Percentiles rank a stretch among this genome's conserved stretches.
Evolutionary conservation across 2,113 vertebrate species (phyloP).

Genomic region (Sclerurus mexicanus): DNA sequence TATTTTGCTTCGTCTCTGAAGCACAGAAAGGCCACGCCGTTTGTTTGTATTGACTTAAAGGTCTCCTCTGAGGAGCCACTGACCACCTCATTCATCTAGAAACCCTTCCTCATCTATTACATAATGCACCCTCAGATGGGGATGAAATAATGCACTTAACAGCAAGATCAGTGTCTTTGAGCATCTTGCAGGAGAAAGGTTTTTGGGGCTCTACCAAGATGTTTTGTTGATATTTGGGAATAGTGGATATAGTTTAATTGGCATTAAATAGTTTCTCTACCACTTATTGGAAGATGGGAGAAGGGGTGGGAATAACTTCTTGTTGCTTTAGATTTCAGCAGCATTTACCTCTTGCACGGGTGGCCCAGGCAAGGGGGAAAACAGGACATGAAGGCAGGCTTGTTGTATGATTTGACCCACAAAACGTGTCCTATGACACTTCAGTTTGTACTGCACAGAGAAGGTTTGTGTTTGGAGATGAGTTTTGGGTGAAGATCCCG

Average conservation of each 20-base stretch:
- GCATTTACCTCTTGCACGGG: not conserved
- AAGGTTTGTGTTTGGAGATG: not conserved
- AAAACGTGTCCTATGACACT: not conserved
- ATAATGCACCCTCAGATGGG: fast-evolving
- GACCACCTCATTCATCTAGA: not conserved
- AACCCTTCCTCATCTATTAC: not conserved
- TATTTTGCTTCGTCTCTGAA: not conserved
- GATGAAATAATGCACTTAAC: not conserved
- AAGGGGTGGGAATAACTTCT: not conserved
- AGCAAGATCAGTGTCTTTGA: too few species aligned
- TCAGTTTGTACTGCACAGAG: not conserved
- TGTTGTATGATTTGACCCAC: not conserved
- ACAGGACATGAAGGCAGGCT: not conserved
- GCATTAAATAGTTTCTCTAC: not conserved
- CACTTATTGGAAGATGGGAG: not conserved
- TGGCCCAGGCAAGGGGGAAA: not conserved
- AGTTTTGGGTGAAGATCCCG: not conserved
- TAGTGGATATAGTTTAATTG: not conserved
- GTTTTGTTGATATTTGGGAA: not conserved
- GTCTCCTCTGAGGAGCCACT: not conserved
- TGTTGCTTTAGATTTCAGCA: not conserved
- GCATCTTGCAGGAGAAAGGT: not conserved
- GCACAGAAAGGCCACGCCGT: not conserved
- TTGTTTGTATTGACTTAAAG: not conserved
- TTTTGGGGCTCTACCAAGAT: not conserved